These are phyloP conservation scores for Procavia capensis DNA, from an alignment of 2,113 vertebrate species.

Conservation along the genomic window DNA sequence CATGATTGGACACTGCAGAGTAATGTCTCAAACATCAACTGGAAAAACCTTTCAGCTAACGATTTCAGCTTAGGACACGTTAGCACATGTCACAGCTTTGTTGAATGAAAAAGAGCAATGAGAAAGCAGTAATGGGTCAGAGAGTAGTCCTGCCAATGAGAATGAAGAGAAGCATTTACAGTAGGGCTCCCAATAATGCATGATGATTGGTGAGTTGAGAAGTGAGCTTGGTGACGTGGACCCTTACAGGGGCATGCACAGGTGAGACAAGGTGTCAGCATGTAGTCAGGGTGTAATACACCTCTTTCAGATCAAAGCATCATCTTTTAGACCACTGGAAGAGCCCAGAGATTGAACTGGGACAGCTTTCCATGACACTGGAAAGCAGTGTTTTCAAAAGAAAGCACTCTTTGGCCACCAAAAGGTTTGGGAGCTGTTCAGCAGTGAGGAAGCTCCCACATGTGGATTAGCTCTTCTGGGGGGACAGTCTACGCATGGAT, in stretches of 20 bases:
- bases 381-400: slow-evolving; percentile 68
- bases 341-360: slow-evolving; percentile 74
- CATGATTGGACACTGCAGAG: slow-evolving; percentile 99
- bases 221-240: slow-evolving; percentile 98
- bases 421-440: slow-evolving; percentile 71
- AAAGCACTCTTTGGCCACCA: slow-evolving; percentile 67
- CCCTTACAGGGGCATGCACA: slow-evolving; percentile 85
- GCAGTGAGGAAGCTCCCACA: slow-evolving; percentile 66
- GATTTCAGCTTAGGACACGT: slow-evolving; percentile 98
- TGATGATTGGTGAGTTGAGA: slow-evolving; percentile 98
- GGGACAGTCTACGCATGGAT: slow-evolving; percentile 56
- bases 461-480: slow-evolving; percentile 60
- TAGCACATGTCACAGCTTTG: slow-evolving; percentile 98
- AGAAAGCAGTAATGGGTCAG: slow-evolving; percentile 98
- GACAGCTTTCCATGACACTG: slow-evolving; percentile 36
- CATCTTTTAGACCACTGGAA: slow-evolving; percentile 62
- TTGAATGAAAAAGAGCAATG: slow-evolving; percentile 99
- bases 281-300: slow-evolving; percentile 58
- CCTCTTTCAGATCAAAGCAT: slow-evolving; percentile 81
- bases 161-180: slow-evolving; percentile 94
- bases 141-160: slow-evolving; percentile 97
- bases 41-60: slow-evolving; percentile 99
- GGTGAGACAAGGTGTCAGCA: no score
- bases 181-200: slow-evolving; percentile 97
- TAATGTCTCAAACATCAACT: slow-evolving; percentile 98